phyloP scores from a whole-genome alignment of 2,888 invertebrate species.

The Branchinecta sandiegonensis region DNA sequence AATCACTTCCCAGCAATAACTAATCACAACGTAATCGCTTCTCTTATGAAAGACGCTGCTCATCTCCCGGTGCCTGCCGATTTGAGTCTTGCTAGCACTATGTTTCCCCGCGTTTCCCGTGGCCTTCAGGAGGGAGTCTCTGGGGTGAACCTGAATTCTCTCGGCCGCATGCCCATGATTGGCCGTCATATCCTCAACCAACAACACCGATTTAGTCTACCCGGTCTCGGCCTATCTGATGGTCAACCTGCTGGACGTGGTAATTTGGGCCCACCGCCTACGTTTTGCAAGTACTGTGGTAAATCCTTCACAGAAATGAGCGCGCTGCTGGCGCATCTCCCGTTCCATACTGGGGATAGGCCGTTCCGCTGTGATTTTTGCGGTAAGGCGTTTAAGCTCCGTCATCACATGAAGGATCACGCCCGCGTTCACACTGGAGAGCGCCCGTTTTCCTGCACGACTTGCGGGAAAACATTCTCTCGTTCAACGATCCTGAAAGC shows the following conservation, averaged over 20 bases:
- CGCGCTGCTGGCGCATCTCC: conserved; percentile 69
- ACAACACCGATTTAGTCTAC: neutral
- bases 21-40: conserved; percentile 12
- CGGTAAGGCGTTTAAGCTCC: conserved; percentile 78
- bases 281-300: conserved; percentile 74
- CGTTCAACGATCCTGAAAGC: conserved; percentile 79
- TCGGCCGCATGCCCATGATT: neutral
- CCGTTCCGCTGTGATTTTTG: conserved; percentile 88
- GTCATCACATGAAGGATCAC: conserved; percentile 89
- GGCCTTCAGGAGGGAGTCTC: conserved; percentile 8
- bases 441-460: conserved; percentile 69
- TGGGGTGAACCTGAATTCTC: neutral
- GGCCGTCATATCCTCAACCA: neutral
- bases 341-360: conserved; percentile 75
- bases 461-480: conserved; percentile 81
- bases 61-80: conserved; percentile 12
- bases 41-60: conserved; percentile 5
- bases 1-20: conserved; percentile 13
- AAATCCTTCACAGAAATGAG: conserved; percentile 82
- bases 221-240: conserved; percentile 1
- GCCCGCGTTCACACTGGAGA: conserved; percentile 84
- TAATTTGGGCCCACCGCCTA: conserved; percentile 1
- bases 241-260: neutral
- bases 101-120: neutral
- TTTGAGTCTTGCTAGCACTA: conserved; percentile 6